phyloP scores from a whole-genome alignment of 2,797 vertebrate species.

The Sebastes nivosus region DNA sequence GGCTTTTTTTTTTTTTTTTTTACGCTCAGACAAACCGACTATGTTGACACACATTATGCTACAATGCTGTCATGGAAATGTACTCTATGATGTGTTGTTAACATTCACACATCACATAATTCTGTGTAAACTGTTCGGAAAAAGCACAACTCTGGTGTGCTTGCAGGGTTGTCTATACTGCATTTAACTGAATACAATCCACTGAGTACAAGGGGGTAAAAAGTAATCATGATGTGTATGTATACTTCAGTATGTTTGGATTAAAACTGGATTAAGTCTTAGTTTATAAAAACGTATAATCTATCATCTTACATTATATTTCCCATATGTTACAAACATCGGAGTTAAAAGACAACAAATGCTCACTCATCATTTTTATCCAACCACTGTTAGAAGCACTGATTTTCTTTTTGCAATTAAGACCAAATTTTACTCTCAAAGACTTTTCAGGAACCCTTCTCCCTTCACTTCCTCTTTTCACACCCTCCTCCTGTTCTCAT shows the following conservation, averaged over 20 bases:
- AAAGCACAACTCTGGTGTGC: slow-evolving; percentile 20
- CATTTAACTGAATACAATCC: slow-evolving; percentile 17
- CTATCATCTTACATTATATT: neutral
- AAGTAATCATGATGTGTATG: neutral
- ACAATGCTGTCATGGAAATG: slow-evolving; percentile 68
- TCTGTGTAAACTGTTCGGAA: slow-evolving; percentile 50
- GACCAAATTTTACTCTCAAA: neutral
- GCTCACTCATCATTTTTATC: neutral
- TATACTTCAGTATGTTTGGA: neutral
- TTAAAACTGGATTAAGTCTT: neutral
- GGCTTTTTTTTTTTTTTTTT: slow-evolving; percentile 35
- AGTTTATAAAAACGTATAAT: neutral
- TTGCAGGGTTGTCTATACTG: slow-evolving; percentile 1
- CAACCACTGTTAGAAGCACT: neutral
- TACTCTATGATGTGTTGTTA: slow-evolving; percentile 62
- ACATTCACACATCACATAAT: slow-evolving; percentile 57
- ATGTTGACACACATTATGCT: slow-evolving; percentile 72
- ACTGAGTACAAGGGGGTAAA: neutral
- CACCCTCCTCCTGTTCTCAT: neutral
- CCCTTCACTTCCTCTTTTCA: neutral
- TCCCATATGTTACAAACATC: neutral
- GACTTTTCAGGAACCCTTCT: neutral
- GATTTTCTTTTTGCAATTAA: neutral
- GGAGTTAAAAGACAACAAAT: neutral
- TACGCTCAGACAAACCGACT: slow-evolving; percentile 58